Percentiles rank a stretch among this genome's conserved stretches.
These are phyloP conservation scores for Acrossocheilus wenchowensis DNA, from an alignment of 2,797 vertebrate species.

Conservation along the genomic window DNA sequence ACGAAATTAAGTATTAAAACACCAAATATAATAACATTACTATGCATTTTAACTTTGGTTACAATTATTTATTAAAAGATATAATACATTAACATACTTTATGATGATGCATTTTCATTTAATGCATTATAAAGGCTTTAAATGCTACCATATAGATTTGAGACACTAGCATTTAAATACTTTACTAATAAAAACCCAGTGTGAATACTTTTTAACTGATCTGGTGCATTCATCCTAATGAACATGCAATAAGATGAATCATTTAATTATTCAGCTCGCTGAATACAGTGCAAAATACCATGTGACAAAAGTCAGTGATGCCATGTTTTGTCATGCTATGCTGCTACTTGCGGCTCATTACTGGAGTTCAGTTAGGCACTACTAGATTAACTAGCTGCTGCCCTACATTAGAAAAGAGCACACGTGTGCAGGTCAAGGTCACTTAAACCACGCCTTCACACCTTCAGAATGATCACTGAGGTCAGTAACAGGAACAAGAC, in stretches of 20 bases:
- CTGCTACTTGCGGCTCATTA: not conserved
- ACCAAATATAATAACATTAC: no score
- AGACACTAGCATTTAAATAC: not conserved
- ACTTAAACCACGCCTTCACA: conserved; percentile 37
- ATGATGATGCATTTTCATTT: not conserved
- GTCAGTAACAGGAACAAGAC: conserved; percentile 19
- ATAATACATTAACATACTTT: not conserved
- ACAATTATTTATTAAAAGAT: not conserved
- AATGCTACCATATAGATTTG: not conserved
- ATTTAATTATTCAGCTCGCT: not conserved
- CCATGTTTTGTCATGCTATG: not conserved
- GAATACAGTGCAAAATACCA: not conserved
- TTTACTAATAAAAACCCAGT: not conserved
- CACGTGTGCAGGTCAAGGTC: not conserved
- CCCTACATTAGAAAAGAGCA: not conserved
- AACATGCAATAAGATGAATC: not conserved
- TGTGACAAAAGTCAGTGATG: not conserved
- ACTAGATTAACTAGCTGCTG: not conserved
- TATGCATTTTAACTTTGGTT: no score
- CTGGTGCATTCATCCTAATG: not conserved
- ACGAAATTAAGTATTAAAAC: no score
- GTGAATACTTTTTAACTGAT: not conserved
- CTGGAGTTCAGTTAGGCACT: not conserved
- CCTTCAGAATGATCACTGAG: conserved; percentile 3
- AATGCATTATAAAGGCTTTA: not conserved